Evolutionary conservation across 2,888 invertebrate genomes (phyloP).

Genomic region (Zygogramma bicolorata): DNA sequence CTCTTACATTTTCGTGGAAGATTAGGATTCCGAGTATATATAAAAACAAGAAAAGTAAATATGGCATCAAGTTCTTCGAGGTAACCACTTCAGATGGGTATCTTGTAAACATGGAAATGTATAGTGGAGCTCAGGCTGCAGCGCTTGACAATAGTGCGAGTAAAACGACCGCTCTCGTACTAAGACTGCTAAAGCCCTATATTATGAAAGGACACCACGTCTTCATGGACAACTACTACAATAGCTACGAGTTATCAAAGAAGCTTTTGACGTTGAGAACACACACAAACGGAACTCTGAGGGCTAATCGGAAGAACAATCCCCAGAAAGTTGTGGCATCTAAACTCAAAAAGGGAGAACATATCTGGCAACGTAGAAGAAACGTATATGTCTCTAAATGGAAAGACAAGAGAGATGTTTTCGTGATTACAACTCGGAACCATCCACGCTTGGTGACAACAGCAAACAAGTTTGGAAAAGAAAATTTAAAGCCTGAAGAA

Average conservation of each 20-base stretch:
- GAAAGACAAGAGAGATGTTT: conserved; percentile 53
- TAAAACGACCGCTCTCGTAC: conserved; percentile 12
- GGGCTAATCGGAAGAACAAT: conserved; percentile 29
- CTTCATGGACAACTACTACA: conserved; percentile 25
- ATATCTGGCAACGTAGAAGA: conserved; percentile 48
- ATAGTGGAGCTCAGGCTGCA: conserved; percentile 19
- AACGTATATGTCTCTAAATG: conserved; percentile 54
- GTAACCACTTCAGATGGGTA: conserved; percentile 28
- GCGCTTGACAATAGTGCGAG: not conserved
- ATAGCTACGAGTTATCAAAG: conserved; percentile 18
- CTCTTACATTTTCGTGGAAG: conserved; percentile 15
- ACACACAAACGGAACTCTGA: conserved; percentile 24
- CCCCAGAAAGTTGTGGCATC: conserved; percentile 25
- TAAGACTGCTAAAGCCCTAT: conserved; percentile 22
- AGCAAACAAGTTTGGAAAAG: conserved; percentile 45
- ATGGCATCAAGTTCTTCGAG: conserved; percentile 28
- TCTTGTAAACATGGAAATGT: conserved; percentile 26
- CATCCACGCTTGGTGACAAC: conserved; percentile 52
- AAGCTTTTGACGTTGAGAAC: conserved; percentile 24
- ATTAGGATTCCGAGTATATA: conserved; percentile 22
- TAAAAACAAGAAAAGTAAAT: conserved; percentile 26
- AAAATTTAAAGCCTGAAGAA: conserved; percentile 33
- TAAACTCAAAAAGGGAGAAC: conserved; percentile 38
- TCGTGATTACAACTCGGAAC: conserved; percentile 52
- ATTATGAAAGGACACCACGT: conserved; percentile 22